Evolutionary conservation across 2,113 vertebrate species (phyloP).

Genomic region (Sarotherodon lohbergeri): DNA sequence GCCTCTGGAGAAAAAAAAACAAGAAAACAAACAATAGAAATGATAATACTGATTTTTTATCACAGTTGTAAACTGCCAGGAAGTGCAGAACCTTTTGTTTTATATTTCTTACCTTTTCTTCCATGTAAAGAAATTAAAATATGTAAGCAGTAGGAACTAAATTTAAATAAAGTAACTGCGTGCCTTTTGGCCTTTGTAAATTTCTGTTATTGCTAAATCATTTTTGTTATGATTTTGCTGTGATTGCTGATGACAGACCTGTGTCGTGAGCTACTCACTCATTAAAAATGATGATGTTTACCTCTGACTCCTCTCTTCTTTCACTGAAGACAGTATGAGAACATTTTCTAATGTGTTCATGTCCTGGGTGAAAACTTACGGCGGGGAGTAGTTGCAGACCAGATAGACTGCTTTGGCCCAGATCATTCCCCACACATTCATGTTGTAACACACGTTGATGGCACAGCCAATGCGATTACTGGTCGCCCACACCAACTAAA

Average conservation of each 20-base stretch:
- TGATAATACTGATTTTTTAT: background rate
- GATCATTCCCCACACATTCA: constrained; percentile 99
- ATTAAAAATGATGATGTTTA: background rate
- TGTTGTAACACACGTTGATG: constrained; percentile 95
- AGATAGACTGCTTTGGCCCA: constrained; percentile 96
- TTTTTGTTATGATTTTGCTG: background rate
- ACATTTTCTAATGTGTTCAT: background rate
- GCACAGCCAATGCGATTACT: constrained; percentile 95
- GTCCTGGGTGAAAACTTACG: constrained; percentile 75
- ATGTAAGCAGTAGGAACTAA: background rate
- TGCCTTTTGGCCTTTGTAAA: too few species aligned
- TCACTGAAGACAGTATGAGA: background rate
- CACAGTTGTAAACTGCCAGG: background rate
- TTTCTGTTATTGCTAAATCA: background rate
- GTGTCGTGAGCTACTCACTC: background rate
- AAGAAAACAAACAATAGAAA: background rate
- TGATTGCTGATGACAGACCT: background rate
- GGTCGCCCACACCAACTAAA: constrained; percentile 95
- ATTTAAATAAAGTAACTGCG: background rate
- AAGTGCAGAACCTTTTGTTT: background rate
- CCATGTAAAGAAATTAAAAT: background rate
- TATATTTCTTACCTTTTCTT: background rate
- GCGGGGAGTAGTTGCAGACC: constrained; percentile 98
- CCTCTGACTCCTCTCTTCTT: background rate
- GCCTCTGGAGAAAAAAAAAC: constrained; percentile 69